Percentiles rank a stretch among this genome's conserved stretches.
Evolutionary conservation across 2,888 invertebrate genomes (phyloP).

Genomic region (Mesodorylaimus sp.): DNA sequence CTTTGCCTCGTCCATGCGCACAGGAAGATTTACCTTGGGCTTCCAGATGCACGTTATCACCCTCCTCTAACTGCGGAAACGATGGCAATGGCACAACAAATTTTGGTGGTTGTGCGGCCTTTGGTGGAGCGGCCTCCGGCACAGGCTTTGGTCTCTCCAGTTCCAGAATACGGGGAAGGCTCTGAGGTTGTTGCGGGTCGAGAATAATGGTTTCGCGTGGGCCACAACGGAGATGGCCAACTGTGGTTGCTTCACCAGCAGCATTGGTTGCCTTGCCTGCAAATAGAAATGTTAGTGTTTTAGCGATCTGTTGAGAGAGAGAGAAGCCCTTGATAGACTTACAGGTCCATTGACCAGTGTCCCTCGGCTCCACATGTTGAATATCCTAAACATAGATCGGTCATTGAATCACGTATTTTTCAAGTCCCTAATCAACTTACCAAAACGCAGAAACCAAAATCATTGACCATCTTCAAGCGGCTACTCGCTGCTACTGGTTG

Average conservation of each 20-base stretch:
- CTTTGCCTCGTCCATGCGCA: too few species aligned
- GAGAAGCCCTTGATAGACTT: constrained; percentile 76
- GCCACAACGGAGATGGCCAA: constrained; percentile 15
- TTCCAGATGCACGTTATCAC: constrained; percentile 79
- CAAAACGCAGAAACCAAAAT: constrained; percentile 82
- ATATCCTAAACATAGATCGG: constrained; percentile 2
- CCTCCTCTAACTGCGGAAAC: constrained; percentile 59
- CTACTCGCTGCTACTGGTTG: constrained; percentile 57
- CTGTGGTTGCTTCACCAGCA: constrained; percentile 73
- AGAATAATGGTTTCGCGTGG: constrained; percentile 46
- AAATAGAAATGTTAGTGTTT: too few species aligned
- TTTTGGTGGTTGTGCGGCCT: constrained; percentile 46
- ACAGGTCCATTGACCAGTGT: constrained; percentile 77
- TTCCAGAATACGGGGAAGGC: constrained; percentile 51
- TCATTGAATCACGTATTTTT: not conserved
- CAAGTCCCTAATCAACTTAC: constrained; percentile 45
- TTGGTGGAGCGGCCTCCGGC: constrained; percentile 16
- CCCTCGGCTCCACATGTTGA: constrained; percentile 42
- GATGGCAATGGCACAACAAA: constrained; percentile 67
- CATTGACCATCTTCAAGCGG: constrained; percentile 77
- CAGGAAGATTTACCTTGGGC: too few species aligned
- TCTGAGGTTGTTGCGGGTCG: constrained; percentile 73
- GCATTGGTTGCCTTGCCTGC: constrained; percentile 70
- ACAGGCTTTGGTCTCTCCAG: constrained; percentile 12
- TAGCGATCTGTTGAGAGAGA: too few species aligned